Evolutionary conservation across 2,888 invertebrate genomes (phyloP), one percentile per base, ranked within the genome.

Genomic region (Cephus runcator): DNA sequence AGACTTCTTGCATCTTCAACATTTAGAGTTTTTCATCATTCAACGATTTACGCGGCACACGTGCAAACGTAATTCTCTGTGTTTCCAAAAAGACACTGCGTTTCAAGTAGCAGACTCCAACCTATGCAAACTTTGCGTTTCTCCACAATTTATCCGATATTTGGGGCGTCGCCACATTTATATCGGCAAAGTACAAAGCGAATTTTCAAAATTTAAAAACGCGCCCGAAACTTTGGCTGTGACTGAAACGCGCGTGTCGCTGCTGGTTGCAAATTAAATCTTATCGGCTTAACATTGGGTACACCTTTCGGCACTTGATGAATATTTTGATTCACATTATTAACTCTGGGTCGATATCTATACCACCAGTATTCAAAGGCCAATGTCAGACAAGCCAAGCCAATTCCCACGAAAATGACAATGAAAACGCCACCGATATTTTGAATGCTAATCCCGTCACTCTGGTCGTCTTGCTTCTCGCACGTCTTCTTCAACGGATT

Each of bases 371-470:
- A 99, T 90, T 99, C 99, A 81, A 98, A 96, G 0, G 96, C 96
- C 69, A 99, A 93, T 0, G 98, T 98, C 75, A 98, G 92, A 86
- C 98, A 97, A 1, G 98, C 98, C 89, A 98, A 93, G 0, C 96
- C 97, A 56, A 98, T 98, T 0, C 98, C 98, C 85, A 98, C 98
- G 88, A 98, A 97, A 82, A 99, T 98, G 0, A 99, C 98, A 77
- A 99, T 98, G 90, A 99, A 99, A 0, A 99, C 99, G 0, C 99
- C 99, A 74, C 98, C 99, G 84, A 99, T 99, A 91, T 99, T 99
- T 89, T 98, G 96, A 80, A 99, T 98, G 80, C 98, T 98, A 88
- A 99, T 99, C 75, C 99, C 99, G 89, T 98, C 99, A 4, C 97
- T 97, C 89, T 98, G 98, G 89, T 98, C 97, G 88, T 98, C 97